Evolutionary conservation across 2,113 vertebrate species (phyloP), one percentile per base, ranked within the genome.

Genomic region (Petrocephalus microphthalmus): DNA sequence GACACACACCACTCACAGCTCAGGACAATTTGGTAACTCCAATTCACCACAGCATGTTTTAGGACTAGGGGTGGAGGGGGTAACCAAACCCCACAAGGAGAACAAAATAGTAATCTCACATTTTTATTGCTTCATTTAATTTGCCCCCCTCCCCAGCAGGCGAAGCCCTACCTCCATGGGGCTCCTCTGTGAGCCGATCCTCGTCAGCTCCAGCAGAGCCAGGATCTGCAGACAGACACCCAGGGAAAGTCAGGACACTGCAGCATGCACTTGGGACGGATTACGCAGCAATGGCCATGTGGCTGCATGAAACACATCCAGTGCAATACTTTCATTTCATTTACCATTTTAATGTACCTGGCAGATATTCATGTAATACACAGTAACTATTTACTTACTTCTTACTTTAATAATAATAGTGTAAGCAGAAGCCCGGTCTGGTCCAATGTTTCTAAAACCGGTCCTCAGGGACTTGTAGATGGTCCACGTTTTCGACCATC

Each of bases 201-300:
- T 95, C 52, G 91, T 93, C 42, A 93, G 92, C 94, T 98, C 96
- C 94, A 99, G 92, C 91, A 98, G n/a, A 0, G 95, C 94, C 87
- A 99, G 91, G 92, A 99, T 97, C 98, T 99, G 91, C 54, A 89
- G 78, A 56, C 89, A 85, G 64, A 29, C 22, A 52, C 0, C 19
- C 13, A 6, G 29, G 15, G 74, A 45, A 45, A 42, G 37, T n/a
- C 22, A 10, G 7, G 1, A n/a, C 11, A 49, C 71, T 13, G 17
- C 71, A 42, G 17, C 17, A 37, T 33, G 29, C 29, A 33, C 67
- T 74, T 17, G 64, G 13, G 5, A 33, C 67, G 0, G 33, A 37
- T 37, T 0, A 33, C 11, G 7, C 22, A 67, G 11, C 64, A 33
- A 19, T 20, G 54, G n/a, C 8, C 25, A 71, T 0, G 67, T 17